These are phyloP conservation scores for Cervus canadensis DNA, from an alignment of 2,113 vertebrate genomes.

Conservation along the genomic window DNA sequence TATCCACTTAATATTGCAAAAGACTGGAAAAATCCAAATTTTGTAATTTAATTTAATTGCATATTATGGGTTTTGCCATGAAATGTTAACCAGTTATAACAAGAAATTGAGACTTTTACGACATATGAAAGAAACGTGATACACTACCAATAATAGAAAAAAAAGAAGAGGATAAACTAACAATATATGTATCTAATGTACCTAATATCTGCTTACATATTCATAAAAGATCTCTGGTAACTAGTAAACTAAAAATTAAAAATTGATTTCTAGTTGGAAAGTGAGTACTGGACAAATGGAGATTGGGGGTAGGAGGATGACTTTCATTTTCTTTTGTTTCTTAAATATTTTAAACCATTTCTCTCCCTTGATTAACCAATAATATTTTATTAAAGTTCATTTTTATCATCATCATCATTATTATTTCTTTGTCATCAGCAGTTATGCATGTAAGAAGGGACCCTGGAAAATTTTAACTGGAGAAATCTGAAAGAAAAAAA, in stretches of 20 bases:
- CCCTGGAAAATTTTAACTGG: not conserved
- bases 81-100: not conserved
- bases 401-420: not conserved
- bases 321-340: not conserved
- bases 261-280: not conserved
- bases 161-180: not conserved
- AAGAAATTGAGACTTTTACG: not conserved
- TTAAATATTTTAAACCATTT: conserved; percentile 19
- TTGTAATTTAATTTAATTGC: not conserved
- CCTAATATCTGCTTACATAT: not conserved
- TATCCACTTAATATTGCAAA: not conserved
- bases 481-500: not conserved
- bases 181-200: not conserved
- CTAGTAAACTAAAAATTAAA: not conserved
- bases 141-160: not conserved
- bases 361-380: not conserved
- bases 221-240: not conserved
- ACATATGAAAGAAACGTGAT: not conserved
- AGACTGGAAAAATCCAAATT: conserved; percentile 7
- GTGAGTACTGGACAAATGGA: not conserved
- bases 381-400: not conserved
- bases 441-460: not conserved
- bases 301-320: not conserved
- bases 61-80: not conserved
- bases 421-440: not conserved